These are phyloP conservation scores for Drosophila mulleri DNA, from an alignment of 2,888 invertebrate genomes.

Conservation along the genomic window DNA sequence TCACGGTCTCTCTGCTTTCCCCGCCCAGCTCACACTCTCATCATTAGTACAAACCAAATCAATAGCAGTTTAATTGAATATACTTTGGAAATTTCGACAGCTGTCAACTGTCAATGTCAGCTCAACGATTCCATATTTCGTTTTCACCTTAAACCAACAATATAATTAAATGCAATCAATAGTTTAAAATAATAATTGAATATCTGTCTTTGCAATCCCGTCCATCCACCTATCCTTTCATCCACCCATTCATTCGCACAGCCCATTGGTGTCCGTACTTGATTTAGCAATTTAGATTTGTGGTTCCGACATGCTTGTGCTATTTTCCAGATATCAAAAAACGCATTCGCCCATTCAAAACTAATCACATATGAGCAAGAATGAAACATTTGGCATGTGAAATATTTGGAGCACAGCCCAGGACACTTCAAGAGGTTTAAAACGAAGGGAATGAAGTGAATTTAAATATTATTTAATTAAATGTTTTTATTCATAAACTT, in stretches of 20 bases:
- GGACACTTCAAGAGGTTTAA: slow-evolving; percentile 5
- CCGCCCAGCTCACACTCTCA: background rate
- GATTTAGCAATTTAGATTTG: slow-evolving; percentile 24
- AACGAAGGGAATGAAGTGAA: no score
- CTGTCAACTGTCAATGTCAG: slow-evolving; percentile 60
- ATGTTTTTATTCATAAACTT: no score
- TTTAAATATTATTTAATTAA: no score
- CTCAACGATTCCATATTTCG: slow-evolving; percentile 32
- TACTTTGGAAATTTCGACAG: slow-evolving; percentile 66
- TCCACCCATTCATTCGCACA: background rate
- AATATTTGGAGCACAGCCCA: slow-evolving; percentile 3
- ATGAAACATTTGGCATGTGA: slow-evolving; percentile 6
- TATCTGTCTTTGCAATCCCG: slow-evolving; percentile 1
- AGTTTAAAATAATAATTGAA: slow-evolving; percentile 72
- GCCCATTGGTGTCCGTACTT: background rate
- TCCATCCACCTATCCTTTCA: background rate
- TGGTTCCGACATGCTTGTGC: slow-evolving; percentile 39
- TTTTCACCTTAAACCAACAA: slow-evolving; percentile 24
- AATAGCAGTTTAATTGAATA: slow-evolving; percentile 62
- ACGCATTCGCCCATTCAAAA: slow-evolving; percentile 24
- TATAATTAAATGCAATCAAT: slow-evolving; percentile 67
- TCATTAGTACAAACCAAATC: slow-evolving; percentile 23
- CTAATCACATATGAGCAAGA: slow-evolving; percentile 17
- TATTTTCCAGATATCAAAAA: slow-evolving; percentile 47
- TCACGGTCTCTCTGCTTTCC: no score